Percentiles rank a stretch among this genome's conserved stretches.
Conservation (phyloP, 2,797 vertebrate genomes). For the Sebastes trivittatus region DNA sequence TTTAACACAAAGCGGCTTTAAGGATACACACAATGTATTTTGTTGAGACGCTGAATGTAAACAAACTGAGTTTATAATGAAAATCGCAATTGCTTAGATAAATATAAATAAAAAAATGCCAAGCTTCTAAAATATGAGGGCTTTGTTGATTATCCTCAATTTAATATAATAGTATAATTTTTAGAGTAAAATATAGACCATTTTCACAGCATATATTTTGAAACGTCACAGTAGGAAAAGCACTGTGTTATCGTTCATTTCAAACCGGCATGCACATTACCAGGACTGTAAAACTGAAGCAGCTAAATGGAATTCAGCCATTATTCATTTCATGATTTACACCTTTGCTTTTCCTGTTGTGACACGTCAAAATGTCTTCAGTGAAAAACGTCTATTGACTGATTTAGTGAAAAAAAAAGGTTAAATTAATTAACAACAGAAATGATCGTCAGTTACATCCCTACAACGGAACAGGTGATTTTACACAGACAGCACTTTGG, state of each 20-base stretch:
- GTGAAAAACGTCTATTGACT: background rate
- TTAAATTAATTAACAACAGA: background rate
- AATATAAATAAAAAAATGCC: background rate
- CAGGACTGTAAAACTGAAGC: background rate
- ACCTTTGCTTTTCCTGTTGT: background rate
- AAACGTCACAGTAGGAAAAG: background rate
- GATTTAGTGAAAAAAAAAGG: background rate
- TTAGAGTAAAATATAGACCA: background rate
- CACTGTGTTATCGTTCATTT: slow-evolving; percentile 1
- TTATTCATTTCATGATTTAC: slow-evolving; percentile 1
- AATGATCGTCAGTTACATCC: background rate
- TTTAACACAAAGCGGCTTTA: slow-evolving; percentile 4
- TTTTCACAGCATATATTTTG: background rate
- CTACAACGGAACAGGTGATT: background rate
- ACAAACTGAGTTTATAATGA: background rate
- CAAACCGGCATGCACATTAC: background rate
- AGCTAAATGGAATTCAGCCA: background rate
- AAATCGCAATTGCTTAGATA: background rate
- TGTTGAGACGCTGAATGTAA: background rate
- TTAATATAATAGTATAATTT: background rate
- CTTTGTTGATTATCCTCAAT: background rate
- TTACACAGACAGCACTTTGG: background rate
- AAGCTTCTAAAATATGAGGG: background rate
- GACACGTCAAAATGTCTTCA: background rate
- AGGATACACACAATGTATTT: background rate